phyloP scores from a whole-genome alignment of 1,140 invertebrate species.

The Nautilus pompilius region DNA sequence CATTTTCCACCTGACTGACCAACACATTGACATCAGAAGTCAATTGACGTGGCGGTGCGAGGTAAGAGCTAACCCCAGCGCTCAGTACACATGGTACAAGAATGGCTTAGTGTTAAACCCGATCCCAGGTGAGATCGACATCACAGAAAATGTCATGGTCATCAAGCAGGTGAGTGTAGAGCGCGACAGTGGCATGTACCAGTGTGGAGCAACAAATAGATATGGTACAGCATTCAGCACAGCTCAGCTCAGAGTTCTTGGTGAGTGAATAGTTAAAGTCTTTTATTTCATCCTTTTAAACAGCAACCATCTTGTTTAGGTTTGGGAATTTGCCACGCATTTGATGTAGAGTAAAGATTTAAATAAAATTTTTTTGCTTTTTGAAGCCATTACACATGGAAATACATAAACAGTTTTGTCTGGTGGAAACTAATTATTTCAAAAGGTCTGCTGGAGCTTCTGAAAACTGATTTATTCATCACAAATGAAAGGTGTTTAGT shows the following conservation, averaged over 20 bases:
- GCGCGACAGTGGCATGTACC: conserved; percentile 86
- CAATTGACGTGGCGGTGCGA: conserved; percentile 91
- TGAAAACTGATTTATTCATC: too few species aligned
- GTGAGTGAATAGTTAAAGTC: conserved; percentile 10
- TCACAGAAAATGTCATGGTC: conserved; percentile 8
- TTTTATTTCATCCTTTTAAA: neutral
- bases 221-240: conserved; percentile 82
- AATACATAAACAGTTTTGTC: conserved; percentile 58
- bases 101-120: conserved; percentile 58
- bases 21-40: conserved; percentile 79
- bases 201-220: conserved; percentile 84
- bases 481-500: too few species aligned
- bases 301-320: neutral
- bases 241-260: conserved; percentile 76
- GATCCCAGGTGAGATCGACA: conserved; percentile 12
- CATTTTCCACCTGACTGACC: conserved; percentile 82
- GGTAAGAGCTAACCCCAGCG: conserved; percentile 91
- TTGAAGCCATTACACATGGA: too few species aligned
- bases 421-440: too few species aligned
- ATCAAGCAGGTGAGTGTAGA: conserved; percentile 45
- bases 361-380: neutral
- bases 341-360: neutral
- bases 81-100: conserved; percentile 88
- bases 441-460: too few species aligned
- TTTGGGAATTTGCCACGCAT: neutral